Evolutionary conservation across 2,113 vertebrate species (phyloP).

Genomic region (Theristicus caerulescens): DNA sequence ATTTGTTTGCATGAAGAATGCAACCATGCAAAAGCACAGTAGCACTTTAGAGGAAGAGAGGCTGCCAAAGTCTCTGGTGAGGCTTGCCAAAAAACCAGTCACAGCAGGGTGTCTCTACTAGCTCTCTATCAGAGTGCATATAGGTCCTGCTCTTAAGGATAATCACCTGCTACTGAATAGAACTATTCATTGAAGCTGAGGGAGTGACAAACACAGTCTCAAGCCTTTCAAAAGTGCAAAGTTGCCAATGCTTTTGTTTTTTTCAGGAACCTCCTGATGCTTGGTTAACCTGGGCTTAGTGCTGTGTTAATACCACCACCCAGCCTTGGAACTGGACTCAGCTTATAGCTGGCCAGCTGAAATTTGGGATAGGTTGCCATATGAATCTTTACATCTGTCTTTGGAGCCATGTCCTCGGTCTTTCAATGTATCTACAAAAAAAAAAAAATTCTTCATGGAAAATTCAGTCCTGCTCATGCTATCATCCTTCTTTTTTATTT

Average conservation of each 20-base stretch:
- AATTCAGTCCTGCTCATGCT: background rate
- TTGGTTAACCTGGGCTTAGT: background rate
- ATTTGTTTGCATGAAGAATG: conserved; percentile 47
- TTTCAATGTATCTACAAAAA: background rate
- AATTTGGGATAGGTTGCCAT: background rate
- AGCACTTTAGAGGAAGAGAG: conserved; percentile 28
- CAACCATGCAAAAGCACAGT: conserved; percentile 28
- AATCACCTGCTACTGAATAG: conserved; percentile 44
- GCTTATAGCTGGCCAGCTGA: background rate
- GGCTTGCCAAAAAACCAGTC: conserved; percentile 18
- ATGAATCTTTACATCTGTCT: background rate
- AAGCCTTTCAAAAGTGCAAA: background rate
- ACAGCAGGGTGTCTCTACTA: conserved; percentile 14
- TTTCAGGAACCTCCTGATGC: background rate
- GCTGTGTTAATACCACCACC: background rate
- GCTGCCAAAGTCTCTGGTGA: conserved; percentile 40
- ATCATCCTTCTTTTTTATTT: background rate
- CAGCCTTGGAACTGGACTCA: background rate
- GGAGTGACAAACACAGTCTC: background rate
- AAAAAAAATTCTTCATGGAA: background rate
- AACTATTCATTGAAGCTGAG: conserved; percentile 20
- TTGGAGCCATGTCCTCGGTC: background rate
- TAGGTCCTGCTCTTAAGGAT: conserved; percentile 21
- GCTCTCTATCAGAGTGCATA: background rate
- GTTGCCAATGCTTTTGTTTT: background rate